Conservation (phyloP, 2,797 vertebrate genomes). For the Gallirallus australis region DNA sequence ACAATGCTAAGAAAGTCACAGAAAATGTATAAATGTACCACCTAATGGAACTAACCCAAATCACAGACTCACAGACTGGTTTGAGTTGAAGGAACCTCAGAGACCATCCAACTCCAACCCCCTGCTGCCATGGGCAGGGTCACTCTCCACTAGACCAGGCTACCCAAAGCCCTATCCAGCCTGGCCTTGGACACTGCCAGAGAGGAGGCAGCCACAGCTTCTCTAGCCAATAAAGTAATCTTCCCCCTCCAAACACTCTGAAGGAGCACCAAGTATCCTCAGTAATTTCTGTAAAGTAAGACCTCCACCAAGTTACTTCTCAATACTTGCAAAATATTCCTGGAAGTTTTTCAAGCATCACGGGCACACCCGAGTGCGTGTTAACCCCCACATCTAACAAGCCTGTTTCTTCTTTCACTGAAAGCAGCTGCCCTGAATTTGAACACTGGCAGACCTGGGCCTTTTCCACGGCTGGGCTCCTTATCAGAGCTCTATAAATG, state of each 20-base stretch:
- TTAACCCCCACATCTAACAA: background rate
- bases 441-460: background rate
- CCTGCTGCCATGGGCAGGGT: too few species aligned
- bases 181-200: too few species aligned
- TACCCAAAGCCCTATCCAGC: too few species aligned
- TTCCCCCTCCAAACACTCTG: background rate
- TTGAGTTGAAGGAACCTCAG: too few species aligned
- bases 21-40: background rate
- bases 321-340: background rate
- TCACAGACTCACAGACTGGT: too few species aligned
- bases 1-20: background rate
- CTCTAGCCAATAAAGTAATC: background rate
- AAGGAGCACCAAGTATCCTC: background rate
- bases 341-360: background rate
- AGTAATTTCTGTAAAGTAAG: background rate
- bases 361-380: background rate
- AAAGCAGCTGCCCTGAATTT: constrained; percentile 41
- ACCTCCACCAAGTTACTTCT: background rate
- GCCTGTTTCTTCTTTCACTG: background rate
- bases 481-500: constrained; percentile 62
- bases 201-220: too few species aligned
- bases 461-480: constrained; percentile 33
- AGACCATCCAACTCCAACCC: too few species aligned
- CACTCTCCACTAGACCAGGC: too few species aligned
- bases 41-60: background rate